Evolutionary conservation across 2,888 invertebrate species (phyloP).

Genomic region (Slavum lentiscoides): DNA sequence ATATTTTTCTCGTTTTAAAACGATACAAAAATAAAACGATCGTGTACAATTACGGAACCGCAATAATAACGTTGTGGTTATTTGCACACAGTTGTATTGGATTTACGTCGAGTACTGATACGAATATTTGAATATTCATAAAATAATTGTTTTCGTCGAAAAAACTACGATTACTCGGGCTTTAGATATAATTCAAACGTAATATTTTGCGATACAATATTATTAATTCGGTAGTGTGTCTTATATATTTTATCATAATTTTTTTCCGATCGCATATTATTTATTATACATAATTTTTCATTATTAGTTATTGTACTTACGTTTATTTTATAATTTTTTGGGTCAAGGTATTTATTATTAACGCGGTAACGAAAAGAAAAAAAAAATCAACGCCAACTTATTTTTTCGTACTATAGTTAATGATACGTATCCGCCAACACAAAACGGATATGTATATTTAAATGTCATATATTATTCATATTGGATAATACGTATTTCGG

Average conservation of each 20-base stretch:
- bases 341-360: conserved; percentile 49
- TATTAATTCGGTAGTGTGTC: not conserved
- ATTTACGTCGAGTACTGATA: too few species aligned
- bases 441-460: conserved; percentile 17
- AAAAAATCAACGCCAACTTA: conserved; percentile 38
- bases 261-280: not conserved
- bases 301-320: not conserved
- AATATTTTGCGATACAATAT: not conserved
- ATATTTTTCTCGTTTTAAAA: too few species aligned
- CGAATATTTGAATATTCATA: too few species aligned
- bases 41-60: too few species aligned
- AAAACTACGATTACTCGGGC: too few species aligned
- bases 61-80: too few species aligned
- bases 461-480: conserved; percentile 19
- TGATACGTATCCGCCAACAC: conserved; percentile 43
- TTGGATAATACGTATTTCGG: conserved; percentile 37
- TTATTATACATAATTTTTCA: not conserved
- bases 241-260: not conserved
- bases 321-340: conserved; percentile 36
- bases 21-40: too few species aligned
- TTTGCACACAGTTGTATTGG: too few species aligned
- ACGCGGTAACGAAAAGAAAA: conserved; percentile 19
- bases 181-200: not conserved
- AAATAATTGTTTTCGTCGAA: too few species aligned
- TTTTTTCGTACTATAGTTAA: conserved; percentile 37